Conservation (phyloP, 2,113 vertebrate genomes). For the Rhynchopsitta pachyrhyncha region DNA sequence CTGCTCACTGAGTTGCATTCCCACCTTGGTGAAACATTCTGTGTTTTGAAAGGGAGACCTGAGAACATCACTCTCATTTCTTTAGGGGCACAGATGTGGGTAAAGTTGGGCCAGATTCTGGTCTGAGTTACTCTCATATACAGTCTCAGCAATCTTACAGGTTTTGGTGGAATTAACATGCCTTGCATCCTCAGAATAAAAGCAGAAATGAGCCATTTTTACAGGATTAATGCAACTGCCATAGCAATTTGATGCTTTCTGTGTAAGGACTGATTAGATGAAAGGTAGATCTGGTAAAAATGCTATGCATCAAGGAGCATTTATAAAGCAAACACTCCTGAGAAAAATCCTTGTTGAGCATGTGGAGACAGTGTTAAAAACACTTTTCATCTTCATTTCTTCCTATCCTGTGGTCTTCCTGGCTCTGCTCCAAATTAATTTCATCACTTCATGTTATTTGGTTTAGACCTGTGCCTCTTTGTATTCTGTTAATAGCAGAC, state of each 20-base stretch:
- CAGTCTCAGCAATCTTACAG: neutral
- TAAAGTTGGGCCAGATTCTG: neutral
- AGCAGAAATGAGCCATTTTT: neutral
- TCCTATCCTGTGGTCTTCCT: neutral
- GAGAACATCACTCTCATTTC: neutral
- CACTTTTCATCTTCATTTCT: conserved; percentile 40
- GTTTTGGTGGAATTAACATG: neutral
- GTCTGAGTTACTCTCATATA: neutral
- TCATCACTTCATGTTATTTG: neutral
- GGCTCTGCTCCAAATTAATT: neutral
- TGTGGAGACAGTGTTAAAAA: conserved; percentile 8
- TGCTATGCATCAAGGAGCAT: neutral
- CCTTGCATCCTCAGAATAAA: neutral
- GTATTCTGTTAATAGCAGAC: fast-evolving
- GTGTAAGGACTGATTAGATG: neutral
- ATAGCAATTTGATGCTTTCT: neutral
- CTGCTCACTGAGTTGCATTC: neutral
- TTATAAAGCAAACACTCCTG: neutral
- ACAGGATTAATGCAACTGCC: neutral
- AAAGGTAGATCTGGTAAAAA: conserved; percentile 9
- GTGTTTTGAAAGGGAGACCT: neutral
- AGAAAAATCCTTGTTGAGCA: conserved; percentile 32
- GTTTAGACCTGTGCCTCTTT: neutral
- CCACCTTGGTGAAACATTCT: neutral
- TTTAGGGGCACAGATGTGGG: fast-evolving